Base-by-base conservation (phyloP, 2,797 vertebrate genomes). In the Propithecus deckenii region DNA sequence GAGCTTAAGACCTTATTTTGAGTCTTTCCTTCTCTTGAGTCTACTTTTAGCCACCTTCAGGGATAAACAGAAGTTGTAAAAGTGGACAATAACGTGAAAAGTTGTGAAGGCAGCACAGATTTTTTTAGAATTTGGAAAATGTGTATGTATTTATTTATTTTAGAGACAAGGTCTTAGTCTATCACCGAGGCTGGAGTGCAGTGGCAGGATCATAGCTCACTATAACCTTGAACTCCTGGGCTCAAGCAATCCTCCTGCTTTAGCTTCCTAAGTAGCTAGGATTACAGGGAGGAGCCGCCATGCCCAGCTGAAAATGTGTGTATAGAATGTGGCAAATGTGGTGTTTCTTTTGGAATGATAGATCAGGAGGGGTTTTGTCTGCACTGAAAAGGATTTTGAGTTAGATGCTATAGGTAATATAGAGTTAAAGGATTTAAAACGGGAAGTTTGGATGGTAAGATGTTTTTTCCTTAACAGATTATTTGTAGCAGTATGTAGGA, bases 251-350 rank as follows among this genome's bases (percentile, higher is more conserved):
- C 32, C 7, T 65, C 32, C 32, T 65, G 63, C 32, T 30, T 65
- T 65, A n/a, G 30, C 63, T 30, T 15, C 17, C 17, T 7, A 4
- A 65, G 15, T n/a, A 18, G 63, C 32, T n/a, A 65, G 57, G 15
- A 65, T n/a, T n/a, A 65, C 17, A 65, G 63, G 63, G 32, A 65
- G 57, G 32, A n/a, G 63, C 63, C 7, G 1, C 7, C 63, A 65
- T 65, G 32, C 32, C 17, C 32, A 65, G 32, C 63, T 18, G 67
- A 74, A 72, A 81, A 81, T 81, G 12, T 57, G 23, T 93, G 12
- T 92, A 57, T 96, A 72, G 57, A 85, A 74, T 86, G n/a, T 86
- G 65, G 48, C 57, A 90, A 81, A 74, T 75, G 38, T 71, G 41
- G 61, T 15, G 57, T 4, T 74, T 90, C 17, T 55, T 93, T 96